Conservation (phyloP, 2,888 invertebrate genomes). For the Eilema depressum region DNA sequence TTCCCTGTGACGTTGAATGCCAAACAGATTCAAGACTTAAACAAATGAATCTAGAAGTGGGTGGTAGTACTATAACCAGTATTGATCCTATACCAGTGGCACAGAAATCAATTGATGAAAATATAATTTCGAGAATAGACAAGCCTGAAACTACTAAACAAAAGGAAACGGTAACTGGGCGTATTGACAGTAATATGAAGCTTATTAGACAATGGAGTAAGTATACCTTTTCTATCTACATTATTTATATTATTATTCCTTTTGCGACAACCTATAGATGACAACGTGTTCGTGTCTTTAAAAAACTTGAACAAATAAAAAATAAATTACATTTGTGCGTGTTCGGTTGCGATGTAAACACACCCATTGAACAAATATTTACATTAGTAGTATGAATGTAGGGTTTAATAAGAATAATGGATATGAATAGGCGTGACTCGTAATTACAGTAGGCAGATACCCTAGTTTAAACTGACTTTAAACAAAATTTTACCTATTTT, state of each 20-base stretch:
- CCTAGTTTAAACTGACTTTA: too few relatives aligned
- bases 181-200: background rate
- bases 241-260: too few relatives aligned
- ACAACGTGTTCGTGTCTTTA: too few relatives aligned
- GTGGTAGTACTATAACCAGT: background rate
- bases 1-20: constrained; percentile 5
- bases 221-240: constrained; percentile 19
- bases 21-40: constrained; percentile 12
- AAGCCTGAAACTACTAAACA: background rate
- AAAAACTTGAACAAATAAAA: background rate
- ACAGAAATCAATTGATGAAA: background rate
- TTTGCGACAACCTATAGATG: too few relatives aligned
- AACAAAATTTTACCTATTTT: too few relatives aligned
- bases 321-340: background rate
- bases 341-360: background rate
- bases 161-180: background rate
- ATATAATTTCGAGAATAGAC: background rate
- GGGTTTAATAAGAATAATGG: background rate
- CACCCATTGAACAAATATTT: background rate
- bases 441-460: background rate
- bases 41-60: background rate
- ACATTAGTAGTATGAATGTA: background rate
- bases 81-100: background rate
- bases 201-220: constrained; percentile 40
- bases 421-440: background rate